phyloP scores from a whole-genome alignment of 2,888 invertebrate genomes.

The Troides oblongomaculatus region DNA sequence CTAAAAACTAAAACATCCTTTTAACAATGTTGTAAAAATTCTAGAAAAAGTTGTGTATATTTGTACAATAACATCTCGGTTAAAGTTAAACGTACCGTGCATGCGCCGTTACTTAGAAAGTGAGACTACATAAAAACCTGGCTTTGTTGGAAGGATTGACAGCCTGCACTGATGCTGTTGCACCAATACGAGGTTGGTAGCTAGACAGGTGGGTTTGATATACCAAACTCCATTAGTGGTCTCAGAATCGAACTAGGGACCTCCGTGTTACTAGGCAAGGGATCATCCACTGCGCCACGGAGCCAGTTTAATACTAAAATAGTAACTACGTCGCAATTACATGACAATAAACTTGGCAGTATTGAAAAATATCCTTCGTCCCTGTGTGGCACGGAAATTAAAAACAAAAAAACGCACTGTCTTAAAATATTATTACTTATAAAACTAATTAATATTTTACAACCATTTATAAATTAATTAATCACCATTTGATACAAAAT shows the following conservation, averaged over 20 bases:
- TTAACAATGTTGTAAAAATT: constrained; percentile 68
- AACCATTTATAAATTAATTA: constrained; percentile 20
- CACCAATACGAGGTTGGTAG: too few species aligned
- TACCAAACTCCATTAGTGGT: too few species aligned
- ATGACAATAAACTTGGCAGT: not conserved
- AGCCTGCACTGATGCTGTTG: too few species aligned
- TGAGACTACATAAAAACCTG: not conserved
- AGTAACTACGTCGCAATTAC: too few species aligned
- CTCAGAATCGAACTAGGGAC: too few species aligned
- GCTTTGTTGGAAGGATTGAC: too few species aligned
- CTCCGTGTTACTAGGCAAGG: too few species aligned
- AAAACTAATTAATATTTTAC: constrained; percentile 1
- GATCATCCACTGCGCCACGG: too few species aligned
- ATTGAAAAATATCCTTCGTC: not conserved
- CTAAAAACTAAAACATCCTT: constrained; percentile 30
- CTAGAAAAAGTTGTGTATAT: constrained; percentile 60
- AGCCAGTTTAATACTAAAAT: too few species aligned
- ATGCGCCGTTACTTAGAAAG: constrained; percentile 3
- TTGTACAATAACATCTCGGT: constrained; percentile 52
- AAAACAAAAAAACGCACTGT: not conserved
- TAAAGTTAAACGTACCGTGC: constrained; percentile 4
- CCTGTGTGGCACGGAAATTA: too few species aligned
- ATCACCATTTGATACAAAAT: constrained; percentile 15
- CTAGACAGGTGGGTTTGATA: too few species aligned
- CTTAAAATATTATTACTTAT: not conserved